Conservation (phyloP, 2,113 vertebrate genomes). For the Beaufortia kweichowensis region DNA sequence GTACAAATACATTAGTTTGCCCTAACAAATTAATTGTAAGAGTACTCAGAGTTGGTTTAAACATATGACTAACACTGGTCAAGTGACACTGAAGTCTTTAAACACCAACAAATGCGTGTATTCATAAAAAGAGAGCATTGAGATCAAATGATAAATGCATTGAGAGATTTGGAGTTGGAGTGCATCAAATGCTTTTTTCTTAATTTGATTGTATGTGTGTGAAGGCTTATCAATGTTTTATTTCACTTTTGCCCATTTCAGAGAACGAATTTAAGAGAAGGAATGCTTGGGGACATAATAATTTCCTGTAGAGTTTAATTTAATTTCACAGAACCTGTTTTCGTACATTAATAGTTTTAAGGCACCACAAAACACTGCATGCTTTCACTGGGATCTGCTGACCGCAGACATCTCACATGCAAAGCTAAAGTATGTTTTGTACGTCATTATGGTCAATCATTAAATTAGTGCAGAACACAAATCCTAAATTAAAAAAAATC, state of each 20-base stretch:
- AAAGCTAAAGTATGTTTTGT: no score
- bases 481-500: no score
- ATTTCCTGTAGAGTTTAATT: background rate
- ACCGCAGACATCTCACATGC: no score
- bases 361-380: no score
- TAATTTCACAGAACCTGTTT: background rate
- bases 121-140: background rate
- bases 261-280: background rate
- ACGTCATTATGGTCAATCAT: no score
- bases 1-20: background rate
- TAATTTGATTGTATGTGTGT: background rate
- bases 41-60: background rate
- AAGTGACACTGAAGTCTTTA: background rate
- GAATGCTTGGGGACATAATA: no score
- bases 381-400: no score
- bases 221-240: background rate
- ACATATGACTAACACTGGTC: background rate
- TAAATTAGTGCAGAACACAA: no score
- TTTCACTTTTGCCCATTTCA: background rate
- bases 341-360: no score
- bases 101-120: background rate
- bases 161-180: background rate
- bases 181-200: background rate
- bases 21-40: background rate
- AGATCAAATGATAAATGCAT: background rate